Evolutionary conservation across 2,888 invertebrate species (phyloP).

Genomic region (Sclerodermus sp.): DNA sequence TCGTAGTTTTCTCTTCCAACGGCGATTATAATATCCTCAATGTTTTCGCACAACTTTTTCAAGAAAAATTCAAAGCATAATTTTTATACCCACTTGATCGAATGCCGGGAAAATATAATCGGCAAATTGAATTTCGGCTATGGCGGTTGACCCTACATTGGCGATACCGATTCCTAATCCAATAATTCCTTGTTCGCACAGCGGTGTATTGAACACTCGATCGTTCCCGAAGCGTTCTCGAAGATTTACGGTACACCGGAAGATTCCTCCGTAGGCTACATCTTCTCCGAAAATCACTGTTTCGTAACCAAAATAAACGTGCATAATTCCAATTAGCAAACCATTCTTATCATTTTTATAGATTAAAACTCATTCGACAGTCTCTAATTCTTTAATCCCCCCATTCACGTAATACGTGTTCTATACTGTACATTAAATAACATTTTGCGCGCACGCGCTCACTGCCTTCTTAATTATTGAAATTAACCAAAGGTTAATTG

Average conservation of each 20-base stretch:
- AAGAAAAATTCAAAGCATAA: neutral
- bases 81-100: conserved; percentile 76
- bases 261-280: conserved; percentile 98
- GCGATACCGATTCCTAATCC: conserved; percentile 97
- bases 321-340: too few species aligned
- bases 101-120: conserved; percentile 99
- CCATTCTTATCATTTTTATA: neutral
- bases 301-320: too few species aligned
- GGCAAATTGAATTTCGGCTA: conserved; percentile 99
- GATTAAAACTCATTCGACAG: too few species aligned
- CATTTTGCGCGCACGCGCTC: too few species aligned
- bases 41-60: too few species aligned
- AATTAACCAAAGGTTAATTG: too few species aligned
- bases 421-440: too few species aligned
- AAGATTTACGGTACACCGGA: conserved; percentile 90
- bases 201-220: conserved; percentile 95
- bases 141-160: conserved; percentile 86
- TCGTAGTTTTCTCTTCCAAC: neutral
- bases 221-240: conserved; percentile 91
- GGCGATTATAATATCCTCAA: neutral
- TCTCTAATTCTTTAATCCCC: too few species aligned
- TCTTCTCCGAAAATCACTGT: conserved; percentile 94
- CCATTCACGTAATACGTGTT: too few species aligned
- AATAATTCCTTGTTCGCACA: conserved; percentile 95
- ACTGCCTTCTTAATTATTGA: too few species aligned